Evolutionary conservation across 2,888 invertebrate genomes (phyloP).

Genomic region (Strigamia maritima): DNA sequence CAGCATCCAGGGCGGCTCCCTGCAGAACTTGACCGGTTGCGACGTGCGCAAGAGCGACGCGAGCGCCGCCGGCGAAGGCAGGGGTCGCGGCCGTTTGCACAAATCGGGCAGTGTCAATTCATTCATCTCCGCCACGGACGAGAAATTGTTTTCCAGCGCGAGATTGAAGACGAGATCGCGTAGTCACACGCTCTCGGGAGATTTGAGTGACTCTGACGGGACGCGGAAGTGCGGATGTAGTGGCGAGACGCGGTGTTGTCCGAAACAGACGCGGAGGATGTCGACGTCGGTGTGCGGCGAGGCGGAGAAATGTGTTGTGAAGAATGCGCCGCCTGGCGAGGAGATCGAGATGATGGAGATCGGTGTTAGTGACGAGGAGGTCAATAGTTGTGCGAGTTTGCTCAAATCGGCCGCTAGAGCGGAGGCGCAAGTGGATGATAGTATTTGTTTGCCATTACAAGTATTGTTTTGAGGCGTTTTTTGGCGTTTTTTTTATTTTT

Average conservation of each 20-base stretch:
- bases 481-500: too few species aligned
- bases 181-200: not conserved
- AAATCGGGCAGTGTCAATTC: conserved; percentile 41
- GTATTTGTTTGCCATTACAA: not conserved
- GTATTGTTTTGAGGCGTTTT: not conserved
- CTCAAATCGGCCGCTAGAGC: not conserved
- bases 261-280: not conserved
- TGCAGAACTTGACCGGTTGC: conserved; percentile 56
- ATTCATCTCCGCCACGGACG: conserved; percentile 25
- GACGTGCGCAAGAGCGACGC: not conserved
- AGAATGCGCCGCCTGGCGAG: not conserved
- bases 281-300: not conserved
- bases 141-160: not conserved
- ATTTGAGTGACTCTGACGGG: not conserved
- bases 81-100: conserved; percentile 24
- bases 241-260: not conserved
- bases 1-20: conserved; percentile 59
- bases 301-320: not conserved
- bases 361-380: conserved; percentile 37
- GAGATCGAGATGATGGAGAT: conserved; percentile 42
- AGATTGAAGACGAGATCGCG: not conserved
- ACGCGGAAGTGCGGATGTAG: not conserved
- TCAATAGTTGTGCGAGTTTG: not conserved
- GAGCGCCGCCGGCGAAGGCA: not conserved
- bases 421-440: not conserved